A percentile compares a stretch with the other conserved stretches of the same genome.
Conservation (phyloP, 2,113 vertebrate species). For the Menidia beryllina region DNA sequence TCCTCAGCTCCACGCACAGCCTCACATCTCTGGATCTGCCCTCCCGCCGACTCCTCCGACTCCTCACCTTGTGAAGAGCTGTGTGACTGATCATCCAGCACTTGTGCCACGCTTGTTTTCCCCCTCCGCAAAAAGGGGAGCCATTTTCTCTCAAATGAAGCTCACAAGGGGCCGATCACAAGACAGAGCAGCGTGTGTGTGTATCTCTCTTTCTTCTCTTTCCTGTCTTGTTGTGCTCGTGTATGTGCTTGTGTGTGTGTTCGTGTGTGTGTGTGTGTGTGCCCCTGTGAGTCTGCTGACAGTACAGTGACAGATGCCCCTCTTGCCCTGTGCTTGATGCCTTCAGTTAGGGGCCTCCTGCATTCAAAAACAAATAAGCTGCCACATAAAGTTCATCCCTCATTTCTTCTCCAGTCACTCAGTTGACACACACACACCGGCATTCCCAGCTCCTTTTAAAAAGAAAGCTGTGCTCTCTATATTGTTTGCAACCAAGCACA, state of each 20-base stretch:
- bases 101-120: constrained; percentile 31
- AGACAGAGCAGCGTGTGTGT: constrained; percentile 44
- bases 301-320: constrained; percentile 55
- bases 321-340: constrained; percentile 56
- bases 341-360: constrained; percentile 64
- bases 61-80: constrained; percentile 27
- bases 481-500: constrained; percentile 31
- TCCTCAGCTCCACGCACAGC: background rate
- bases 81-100: constrained; percentile 39
- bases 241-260: constrained; percentile 30
- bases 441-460: constrained; percentile 39
- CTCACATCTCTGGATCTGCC: background rate
- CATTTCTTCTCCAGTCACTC: constrained; percentile 82
- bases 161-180: constrained; percentile 64
- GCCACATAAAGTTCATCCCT: constrained; percentile 81
- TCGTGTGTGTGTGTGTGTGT: constrained; percentile 28
- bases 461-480: constrained; percentile 23
- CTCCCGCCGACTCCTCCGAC: constrained; percentile 10
- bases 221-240: constrained; percentile 15
- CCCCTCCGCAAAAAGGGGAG: constrained; percentile 28
- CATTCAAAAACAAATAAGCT: constrained; percentile 82
- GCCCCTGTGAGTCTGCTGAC: constrained; percentile 54
- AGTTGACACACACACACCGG: constrained; percentile 49
- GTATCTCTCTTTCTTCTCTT: constrained; percentile 16
- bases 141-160: constrained; percentile 42